These are phyloP conservation scores for Pycnonotus jocosus DNA, from an alignment of 2,113 vertebrate species.

Conservation along the genomic window DNA sequence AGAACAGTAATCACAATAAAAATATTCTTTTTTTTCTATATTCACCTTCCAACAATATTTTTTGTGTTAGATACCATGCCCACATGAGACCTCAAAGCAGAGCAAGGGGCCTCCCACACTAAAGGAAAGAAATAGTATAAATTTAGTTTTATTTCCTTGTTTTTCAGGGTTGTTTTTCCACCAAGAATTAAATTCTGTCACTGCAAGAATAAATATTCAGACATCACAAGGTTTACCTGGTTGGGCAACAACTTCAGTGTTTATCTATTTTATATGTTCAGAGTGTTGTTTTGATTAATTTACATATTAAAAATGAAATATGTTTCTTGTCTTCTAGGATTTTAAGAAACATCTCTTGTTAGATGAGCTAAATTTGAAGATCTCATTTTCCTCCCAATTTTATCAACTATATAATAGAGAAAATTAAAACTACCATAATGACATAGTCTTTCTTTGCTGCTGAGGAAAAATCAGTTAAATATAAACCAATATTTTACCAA, in stretches of 20 bases:
- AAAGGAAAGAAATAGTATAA: not conserved
- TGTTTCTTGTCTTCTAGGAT: not conserved
- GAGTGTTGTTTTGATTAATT: not conserved
- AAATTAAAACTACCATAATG: not conserved
- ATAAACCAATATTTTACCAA: constrained; percentile 4
- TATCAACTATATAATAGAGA: not conserved
- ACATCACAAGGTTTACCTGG: not conserved
- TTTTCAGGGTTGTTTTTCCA: not conserved
- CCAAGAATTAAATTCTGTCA: not conserved
- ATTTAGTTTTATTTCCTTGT: not conserved
- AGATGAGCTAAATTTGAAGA: not conserved
- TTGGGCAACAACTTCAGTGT: not conserved
- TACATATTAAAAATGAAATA: not conserved
- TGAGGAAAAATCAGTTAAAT: constrained; percentile 4
- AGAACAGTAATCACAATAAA: not conserved
- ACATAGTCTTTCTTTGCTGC: not conserved
- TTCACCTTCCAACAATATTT: not conserved
- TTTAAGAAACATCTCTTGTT: not conserved
- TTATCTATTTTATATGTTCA: not conserved
- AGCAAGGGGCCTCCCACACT: not conserved
- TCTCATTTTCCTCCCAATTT: rapidly evolving
- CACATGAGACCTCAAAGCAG: not conserved
- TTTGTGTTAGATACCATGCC: not conserved
- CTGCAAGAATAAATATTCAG: not conserved
- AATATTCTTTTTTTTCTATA: not conserved